Percentiles rank a stretch among this genome's conserved stretches.
phyloP scores from a whole-genome alignment of 2,113 vertebrate species.

The Thinocorus orbignyianus region DNA sequence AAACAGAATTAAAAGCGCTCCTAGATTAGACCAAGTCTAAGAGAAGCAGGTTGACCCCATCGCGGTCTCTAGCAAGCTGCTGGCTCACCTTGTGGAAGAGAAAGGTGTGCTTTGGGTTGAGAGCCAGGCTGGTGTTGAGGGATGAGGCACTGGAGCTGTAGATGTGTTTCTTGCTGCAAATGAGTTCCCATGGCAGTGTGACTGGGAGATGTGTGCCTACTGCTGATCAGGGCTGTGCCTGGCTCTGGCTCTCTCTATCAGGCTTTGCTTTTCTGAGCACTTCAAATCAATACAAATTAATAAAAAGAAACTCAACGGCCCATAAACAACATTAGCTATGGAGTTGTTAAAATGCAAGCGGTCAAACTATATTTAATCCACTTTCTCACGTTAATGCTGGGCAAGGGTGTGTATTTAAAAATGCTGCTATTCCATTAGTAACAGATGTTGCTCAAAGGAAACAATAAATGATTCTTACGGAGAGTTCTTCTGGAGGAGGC shows the following conservation, averaged over 20 bases:
- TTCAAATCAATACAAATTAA: slow-evolving; percentile 65
- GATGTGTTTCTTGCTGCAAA: not conserved
- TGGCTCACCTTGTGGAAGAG: not conserved
- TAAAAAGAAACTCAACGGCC: slow-evolving; percentile 61
- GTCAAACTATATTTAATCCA: slow-evolving; percentile 19
- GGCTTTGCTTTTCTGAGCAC: slow-evolving; percentile 25
- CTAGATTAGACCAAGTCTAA: not conserved
- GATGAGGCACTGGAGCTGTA: not conserved
- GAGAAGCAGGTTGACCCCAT: not conserved
- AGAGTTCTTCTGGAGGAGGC: not conserved
- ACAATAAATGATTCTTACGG: not conserved
- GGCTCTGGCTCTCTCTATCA: not conserved
- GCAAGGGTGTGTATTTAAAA: not conserved
- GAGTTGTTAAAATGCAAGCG: slow-evolving; percentile 44
- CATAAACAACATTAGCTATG: slow-evolving; percentile 46
- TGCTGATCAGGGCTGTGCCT: not conserved
- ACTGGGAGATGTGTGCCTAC: not conserved
- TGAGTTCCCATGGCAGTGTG: not conserved
- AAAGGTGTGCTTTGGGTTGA: not conserved
- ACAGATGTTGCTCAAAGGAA: slow-evolving; percentile 28
- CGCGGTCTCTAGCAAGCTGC: not conserved
- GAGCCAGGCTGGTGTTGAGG: not conserved
- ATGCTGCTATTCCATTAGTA: slow-evolving; percentile 3
- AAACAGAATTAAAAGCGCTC: not conserved
- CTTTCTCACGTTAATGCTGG: not conserved